Conservation (phyloP, 2,888 invertebrate species). For the Biston stratarius region DNA sequence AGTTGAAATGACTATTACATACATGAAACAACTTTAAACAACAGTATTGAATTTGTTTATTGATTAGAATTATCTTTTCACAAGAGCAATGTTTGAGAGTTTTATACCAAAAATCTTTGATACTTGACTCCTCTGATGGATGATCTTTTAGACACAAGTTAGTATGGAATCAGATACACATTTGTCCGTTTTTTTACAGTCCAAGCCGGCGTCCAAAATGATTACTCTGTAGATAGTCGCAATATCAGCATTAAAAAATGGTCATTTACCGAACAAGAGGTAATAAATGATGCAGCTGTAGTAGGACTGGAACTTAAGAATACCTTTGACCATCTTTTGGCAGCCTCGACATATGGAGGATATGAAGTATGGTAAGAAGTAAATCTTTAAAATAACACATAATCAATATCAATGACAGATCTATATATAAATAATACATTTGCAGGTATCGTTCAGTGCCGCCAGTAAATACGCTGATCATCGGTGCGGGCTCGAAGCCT, state of each 20-base stretch:
- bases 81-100: too few species aligned
- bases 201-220: constrained; percentile 89
- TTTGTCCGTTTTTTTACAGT: constrained; percentile 73
- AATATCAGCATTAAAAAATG: constrained; percentile 94
- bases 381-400: too few species aligned
- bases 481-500: constrained; percentile 93
- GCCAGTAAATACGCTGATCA: constrained; percentile 91
- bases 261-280: constrained; percentile 92
- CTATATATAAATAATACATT: constrained; percentile 3
- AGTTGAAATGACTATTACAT: too few species aligned
- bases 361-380: constrained; percentile 87
- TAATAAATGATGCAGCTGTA: constrained; percentile 91
- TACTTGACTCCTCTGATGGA: too few species aligned
- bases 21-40: too few species aligned
- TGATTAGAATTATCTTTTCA: too few species aligned
- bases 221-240: constrained; percentile 83
- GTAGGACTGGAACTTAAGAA: constrained; percentile 91
- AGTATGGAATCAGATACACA: too few species aligned
- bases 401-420: too few species aligned
- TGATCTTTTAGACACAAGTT: too few species aligned
- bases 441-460: constrained; percentile 90
- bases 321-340: constrained; percentile 94
- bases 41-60: too few species aligned
- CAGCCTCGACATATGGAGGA: constrained; percentile 92
- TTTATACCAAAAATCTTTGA: too few species aligned